phyloP scores from a whole-genome alignment of 2,797 vertebrate species.

The Cossypha niveicapilla region DNA sequence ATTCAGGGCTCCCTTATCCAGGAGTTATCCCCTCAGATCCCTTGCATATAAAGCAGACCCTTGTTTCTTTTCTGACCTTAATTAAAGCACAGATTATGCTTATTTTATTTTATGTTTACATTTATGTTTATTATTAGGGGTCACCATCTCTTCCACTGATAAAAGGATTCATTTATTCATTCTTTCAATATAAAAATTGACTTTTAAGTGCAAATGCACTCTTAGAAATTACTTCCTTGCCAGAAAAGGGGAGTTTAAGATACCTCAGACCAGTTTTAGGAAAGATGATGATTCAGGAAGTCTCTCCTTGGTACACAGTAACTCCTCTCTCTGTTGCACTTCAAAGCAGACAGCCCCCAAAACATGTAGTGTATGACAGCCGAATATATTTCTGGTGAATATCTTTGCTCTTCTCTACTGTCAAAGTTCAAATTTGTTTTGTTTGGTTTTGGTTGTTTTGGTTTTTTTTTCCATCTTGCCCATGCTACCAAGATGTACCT shows the following conservation, averaged over 20 bases:
- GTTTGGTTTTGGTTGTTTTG: too few relatives aligned
- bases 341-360: neutral
- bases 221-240: neutral
- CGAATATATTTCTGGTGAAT: neutral
- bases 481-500: accelerated
- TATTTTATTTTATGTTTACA: neutral
- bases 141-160: neutral
- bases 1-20: neutral
- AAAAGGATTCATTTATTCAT: neutral
- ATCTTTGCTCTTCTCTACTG: neutral
- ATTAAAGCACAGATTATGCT: neutral
- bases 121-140: neutral
- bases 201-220: neutral
- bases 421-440: neutral
- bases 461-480: neutral
- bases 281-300: neutral
- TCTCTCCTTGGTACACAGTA: neutral
- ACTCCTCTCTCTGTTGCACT: neutral
- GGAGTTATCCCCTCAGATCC: neutral
- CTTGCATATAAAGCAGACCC: neutral
- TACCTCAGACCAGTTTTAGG: neutral
- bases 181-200: neutral
- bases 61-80: neutral
- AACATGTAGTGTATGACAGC: neutral
- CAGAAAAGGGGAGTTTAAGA: neutral